Base-by-base conservation (phyloP, 2,888 invertebrate genomes). In the Mythimna lalbum region DNA sequence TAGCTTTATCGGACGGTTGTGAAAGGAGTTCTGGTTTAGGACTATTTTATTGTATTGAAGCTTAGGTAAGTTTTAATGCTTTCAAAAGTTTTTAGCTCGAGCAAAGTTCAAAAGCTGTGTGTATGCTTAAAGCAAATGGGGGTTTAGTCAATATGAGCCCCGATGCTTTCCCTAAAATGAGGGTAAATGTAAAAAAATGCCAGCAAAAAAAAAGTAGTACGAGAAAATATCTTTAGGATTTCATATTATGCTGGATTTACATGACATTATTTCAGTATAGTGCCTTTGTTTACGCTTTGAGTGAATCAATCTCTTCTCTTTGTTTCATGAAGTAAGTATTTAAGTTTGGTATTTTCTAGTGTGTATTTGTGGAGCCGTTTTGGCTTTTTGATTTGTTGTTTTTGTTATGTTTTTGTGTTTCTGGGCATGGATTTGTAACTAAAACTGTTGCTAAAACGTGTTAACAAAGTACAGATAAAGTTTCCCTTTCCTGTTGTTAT, bases 401-500 rank as follows among this genome's bases (percentile, higher is more conserved):
- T 63, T 17, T 63, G 12, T 17, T 27, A 33, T 27, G 17, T 50
- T 43, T 56, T 23, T 17, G 19, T 31, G 17, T 36, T 47, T n/a
- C 6, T 47, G 14, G 21, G 65, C 31, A 55, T 73, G 31, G 0
- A 43, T 33, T 33, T 33, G 10, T 19, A 33, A 67, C 19, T 63
- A 49, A 73, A 31, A 60, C 31, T 49, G 60, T 55, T 66, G 55
- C 55, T 66, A 55, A 66, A 9, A 31, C 14, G 17, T 31, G n/a
- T 53, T n/a, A 43, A 69, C 36, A 52, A 31, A 43, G 23, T 33
- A 33, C 10, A 14, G 47, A 59, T 63, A 74, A 53, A 23, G 64
- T 36, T 55, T 53, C 57, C 65, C 52, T 71, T 43, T 63, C 59
- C 69, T 63, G 53, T 43, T 68, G 47, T 70, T 65, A 72, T 66